phyloP scores from a whole-genome alignment of 2,888 invertebrate species.

The Chrysolina haemoptera region DNA sequence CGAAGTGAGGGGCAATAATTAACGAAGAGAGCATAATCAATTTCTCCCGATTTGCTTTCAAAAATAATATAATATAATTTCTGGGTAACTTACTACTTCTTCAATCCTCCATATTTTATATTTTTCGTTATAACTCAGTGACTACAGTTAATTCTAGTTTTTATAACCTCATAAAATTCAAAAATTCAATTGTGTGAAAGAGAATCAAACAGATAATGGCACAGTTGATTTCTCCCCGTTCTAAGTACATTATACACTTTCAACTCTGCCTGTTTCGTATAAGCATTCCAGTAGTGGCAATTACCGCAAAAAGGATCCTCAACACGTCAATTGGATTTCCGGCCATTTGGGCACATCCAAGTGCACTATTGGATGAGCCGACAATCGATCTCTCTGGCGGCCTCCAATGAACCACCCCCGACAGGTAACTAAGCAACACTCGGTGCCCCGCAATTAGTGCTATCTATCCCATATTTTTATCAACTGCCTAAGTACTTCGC shows the following conservation, averaged over 20 bases:
- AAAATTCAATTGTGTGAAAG: too few relatives aligned
- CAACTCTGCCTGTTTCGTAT: background rate
- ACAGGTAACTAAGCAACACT: conserved; percentile 58
- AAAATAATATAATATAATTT: too few relatives aligned
- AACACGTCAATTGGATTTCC: conserved; percentile 57
- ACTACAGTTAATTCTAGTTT: too few relatives aligned
- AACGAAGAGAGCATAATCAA: too few relatives aligned
- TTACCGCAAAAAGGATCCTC: conserved; percentile 23
- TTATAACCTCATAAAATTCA: too few relatives aligned
- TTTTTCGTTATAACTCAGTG: too few relatives aligned
- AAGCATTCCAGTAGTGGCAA: conserved; percentile 7
- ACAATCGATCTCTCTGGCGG: conserved; percentile 50
- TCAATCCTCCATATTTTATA: too few relatives aligned
- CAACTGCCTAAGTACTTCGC: conserved; percentile 3
- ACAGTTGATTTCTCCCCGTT: background rate
- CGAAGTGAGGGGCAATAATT: too few relatives aligned
- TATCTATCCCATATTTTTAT: conserved; percentile 17
- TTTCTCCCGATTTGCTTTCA: too few relatives aligned
- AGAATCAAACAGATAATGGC: too few relatives aligned
- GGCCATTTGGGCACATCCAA: conserved; percentile 58
- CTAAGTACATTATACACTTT: background rate
- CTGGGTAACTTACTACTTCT: too few relatives aligned
- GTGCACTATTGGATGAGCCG: conserved; percentile 54
- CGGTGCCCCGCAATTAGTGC: conserved; percentile 19
- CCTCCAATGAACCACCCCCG: conserved; percentile 47